phyloP scores from a whole-genome alignment of 1,140 invertebrate genomes.

The Drosophila willistoni region DNA sequence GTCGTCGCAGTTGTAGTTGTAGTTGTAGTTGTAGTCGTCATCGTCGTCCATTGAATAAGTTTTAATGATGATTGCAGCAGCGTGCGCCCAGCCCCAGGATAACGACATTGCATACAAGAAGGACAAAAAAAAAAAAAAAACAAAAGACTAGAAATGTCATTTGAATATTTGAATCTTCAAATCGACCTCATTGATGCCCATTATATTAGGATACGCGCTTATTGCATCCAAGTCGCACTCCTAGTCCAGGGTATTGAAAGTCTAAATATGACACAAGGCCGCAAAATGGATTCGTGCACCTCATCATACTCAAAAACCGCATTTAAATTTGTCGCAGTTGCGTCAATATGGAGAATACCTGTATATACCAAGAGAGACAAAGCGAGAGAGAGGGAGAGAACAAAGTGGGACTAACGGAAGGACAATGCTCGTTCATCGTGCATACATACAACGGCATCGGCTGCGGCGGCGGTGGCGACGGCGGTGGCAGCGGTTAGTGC shows the following conservation, averaged over 20 bases:
- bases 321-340: slow-evolving; percentile 81
- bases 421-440: slow-evolving; percentile 4
- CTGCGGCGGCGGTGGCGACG: slow-evolving; percentile 49
- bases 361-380: slow-evolving; percentile 43
- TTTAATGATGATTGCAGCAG: slow-evolving; percentile 81
- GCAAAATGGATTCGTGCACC: slow-evolving; percentile 38
- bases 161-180: neutral
- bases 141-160: slow-evolving; percentile 9
- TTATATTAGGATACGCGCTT: slow-evolving; percentile 9
- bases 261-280: slow-evolving; percentile 41
- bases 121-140: slow-evolving; percentile 17
- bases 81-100: slow-evolving; percentile 60
- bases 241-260: neutral
- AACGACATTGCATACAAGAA: slow-evolving; percentile 28
- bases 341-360: slow-evolving; percentile 70
- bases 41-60: slow-evolving; percentile 71
- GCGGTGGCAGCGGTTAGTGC: slow-evolving; percentile 59
- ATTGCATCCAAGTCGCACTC: no score
- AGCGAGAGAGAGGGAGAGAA: slow-evolving; percentile 33
- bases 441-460: slow-evolving; percentile 25
- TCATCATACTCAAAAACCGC: slow-evolving; percentile 63
- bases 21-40: slow-evolving; percentile 8
- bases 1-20: slow-evolving; percentile 10
- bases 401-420: slow-evolving; percentile 29
- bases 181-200: slow-evolving; percentile 33